Percentiles rank a stretch among this genome's conserved stretches.
phyloP scores from a whole-genome alignment of 2,888 invertebrate species.

The Acronicta alni region DNA sequence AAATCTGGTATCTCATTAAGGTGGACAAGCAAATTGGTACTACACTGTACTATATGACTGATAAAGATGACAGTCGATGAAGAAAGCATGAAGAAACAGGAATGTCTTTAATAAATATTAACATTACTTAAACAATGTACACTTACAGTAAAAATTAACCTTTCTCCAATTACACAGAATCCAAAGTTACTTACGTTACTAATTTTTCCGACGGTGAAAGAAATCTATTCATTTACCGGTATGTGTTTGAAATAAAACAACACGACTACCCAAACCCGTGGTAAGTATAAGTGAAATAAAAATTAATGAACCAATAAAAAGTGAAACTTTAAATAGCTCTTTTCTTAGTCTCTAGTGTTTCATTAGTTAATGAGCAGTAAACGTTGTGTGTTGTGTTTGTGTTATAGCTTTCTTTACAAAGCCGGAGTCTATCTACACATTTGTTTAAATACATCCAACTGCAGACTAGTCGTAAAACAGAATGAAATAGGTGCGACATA shows the following conservation, averaged over 20 bases:
- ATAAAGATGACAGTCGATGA: not conserved
- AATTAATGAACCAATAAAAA: conserved; percentile 55
- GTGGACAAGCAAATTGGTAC: too few relatives aligned
- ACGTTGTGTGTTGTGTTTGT: too few relatives aligned
- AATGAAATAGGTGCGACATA: conserved; percentile 40
- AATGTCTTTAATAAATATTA: not conserved
- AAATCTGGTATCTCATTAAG: too few relatives aligned
- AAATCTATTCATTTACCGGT: conserved; percentile 9
- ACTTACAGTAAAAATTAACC: not conserved
- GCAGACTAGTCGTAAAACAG: conserved; percentile 44
- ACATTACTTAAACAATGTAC: not conserved
- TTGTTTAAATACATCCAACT: conserved; percentile 33
- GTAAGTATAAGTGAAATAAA: conserved; percentile 43
- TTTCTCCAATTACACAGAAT: conserved; percentile 29
- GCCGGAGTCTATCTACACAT: conserved; percentile 25
- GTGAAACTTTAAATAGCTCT: conserved; percentile 44
- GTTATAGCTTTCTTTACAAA: conserved; percentile 43
- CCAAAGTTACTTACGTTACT: conserved; percentile 8
- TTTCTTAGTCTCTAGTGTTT: conserved; percentile 31
- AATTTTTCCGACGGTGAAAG: conserved; percentile 16
- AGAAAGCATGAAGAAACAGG: not conserved
- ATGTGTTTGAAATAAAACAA: conserved; percentile 29
- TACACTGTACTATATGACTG: not conserved
- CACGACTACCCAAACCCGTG: conserved; percentile 18
- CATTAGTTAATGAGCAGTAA: conserved; percentile 54